Conservation (phyloP, 2,888 invertebrate species). For the Lasius fuliginosus region DNA sequence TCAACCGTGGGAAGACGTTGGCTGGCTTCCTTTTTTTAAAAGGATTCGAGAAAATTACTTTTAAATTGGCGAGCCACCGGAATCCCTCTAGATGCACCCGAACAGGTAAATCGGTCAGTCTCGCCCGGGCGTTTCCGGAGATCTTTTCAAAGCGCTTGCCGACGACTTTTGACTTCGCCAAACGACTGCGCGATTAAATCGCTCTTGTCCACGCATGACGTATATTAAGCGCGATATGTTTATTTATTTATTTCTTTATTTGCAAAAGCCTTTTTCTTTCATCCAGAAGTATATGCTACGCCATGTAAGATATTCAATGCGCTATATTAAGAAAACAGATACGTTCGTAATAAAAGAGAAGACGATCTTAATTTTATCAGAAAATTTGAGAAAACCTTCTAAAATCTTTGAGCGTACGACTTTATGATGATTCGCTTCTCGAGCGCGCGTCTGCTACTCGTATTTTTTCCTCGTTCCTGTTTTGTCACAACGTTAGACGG, state of each 20-base stretch:
- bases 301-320: background rate
- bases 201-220: background rate
- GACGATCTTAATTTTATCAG: background rate
- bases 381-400: slow-evolving; percentile 3
- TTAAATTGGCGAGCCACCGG: slow-evolving; percentile 82
- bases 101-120: slow-evolving; percentile 75
- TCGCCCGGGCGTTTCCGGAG: slow-evolving; percentile 61
- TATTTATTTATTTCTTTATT: background rate
- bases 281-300: background rate
- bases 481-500: slow-evolving; percentile 4
- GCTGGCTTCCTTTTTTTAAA: slow-evolving; percentile 63
- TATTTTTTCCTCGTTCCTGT: slow-evolving; percentile 41
- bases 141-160: slow-evolving; percentile 19
- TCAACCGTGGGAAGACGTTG: slow-evolving; percentile 85
- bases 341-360: slow-evolving; percentile 6
- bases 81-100: slow-evolving; percentile 66
- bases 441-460: slow-evolving; percentile 16
- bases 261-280: background rate
- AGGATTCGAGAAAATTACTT: slow-evolving; percentile 83
- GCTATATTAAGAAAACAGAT: background rate
- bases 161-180: slow-evolving; percentile 22
- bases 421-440: slow-evolving; percentile 8
- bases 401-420: background rate
- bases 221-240: background rate
- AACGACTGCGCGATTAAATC: slow-evolving; percentile 2